Evolutionary conservation across 2,113 vertebrate species (phyloP).

Genomic region (Halcyon senegalensis): DNA sequence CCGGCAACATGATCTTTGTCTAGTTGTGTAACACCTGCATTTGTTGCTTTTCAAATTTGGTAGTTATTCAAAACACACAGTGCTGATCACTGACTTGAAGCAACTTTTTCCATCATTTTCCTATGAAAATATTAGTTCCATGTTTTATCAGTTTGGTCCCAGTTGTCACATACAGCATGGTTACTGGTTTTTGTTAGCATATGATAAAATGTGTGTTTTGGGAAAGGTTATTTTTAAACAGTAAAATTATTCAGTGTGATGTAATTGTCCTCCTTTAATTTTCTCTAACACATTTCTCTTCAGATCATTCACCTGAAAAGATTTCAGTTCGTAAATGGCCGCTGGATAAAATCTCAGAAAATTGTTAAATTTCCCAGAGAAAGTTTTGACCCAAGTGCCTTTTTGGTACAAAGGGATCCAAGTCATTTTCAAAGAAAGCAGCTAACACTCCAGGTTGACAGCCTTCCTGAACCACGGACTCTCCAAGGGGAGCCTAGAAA

Average conservation of each 20-base stretch:
- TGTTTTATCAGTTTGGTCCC: not conserved
- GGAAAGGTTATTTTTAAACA: not conserved
- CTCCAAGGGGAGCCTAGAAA: constrained; percentile 73
- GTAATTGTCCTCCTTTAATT: not conserved
- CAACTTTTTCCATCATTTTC: not conserved
- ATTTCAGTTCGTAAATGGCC: constrained; percentile 97
- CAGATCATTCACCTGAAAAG: constrained; percentile 98
- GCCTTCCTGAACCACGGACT: constrained; percentile 49
- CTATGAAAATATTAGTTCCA: not conserved
- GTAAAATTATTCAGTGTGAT: not conserved
- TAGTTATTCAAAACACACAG: not conserved
- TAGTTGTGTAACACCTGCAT: not conserved
- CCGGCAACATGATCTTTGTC: not conserved
- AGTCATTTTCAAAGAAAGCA: constrained; percentile 76
- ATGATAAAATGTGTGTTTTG: not conserved
- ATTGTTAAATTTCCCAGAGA: constrained; percentile 96
- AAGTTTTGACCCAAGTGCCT: constrained; percentile 94
- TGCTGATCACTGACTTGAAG: not conserved
- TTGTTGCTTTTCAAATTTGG: not conserved
- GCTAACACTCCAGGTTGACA: constrained; percentile 72
- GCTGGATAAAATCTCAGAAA: constrained; percentile 99
- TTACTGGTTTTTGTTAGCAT: not conserved
- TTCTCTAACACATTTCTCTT: not conserved
- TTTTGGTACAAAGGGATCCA: constrained; percentile 91
- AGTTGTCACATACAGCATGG: not conserved